Base-by-base conservation (phyloP, 2,797 vertebrate genomes). In the Muraenolepis orangiensis region DNA sequence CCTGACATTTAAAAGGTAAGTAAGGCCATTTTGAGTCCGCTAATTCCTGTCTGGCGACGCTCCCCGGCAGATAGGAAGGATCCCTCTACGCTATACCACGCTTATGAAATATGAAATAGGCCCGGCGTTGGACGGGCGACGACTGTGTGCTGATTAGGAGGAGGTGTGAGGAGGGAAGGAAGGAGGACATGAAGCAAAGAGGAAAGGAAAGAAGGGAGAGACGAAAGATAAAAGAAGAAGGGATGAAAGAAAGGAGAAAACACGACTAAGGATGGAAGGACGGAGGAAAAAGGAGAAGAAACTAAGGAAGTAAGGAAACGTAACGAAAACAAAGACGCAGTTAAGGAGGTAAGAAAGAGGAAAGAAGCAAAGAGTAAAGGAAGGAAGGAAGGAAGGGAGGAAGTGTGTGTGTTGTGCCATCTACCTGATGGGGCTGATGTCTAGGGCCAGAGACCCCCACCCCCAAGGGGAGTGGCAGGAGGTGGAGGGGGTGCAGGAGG, bases 1-100 rank as follows among this genome's bases (percentile, higher is more conserved):
- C 87, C 89, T 95, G 93, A 93, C 92, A 94, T 94, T 94, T 94
- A 93, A 94, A 94, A 94, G 90, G 89, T 92, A 94, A 91, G 90
- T 92, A 93, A 92, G 92, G 93, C 92, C 91, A 90, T 93, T 94
- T 91, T 87, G 91, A 91, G 89, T 90, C 86, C 84, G 87, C 90
- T 93, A 92, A 94, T 93, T 93, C 88, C 84, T 76, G n/a, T 89
- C 90, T 93, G 90, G 90, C 89, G 89, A 91, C 87, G 87, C 90
- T 91, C 76, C 82, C 87, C 85, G 86, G 88, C 91, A 92, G 89
- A 92, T 91, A 90, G 89, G 92, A 90, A 89, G 86, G 81, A 85
- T 61, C 85, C 85, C 87, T 90, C 84, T 85, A 87, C 85, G 80
- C 85, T 85, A 92, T 91, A 92, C 90, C 92, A 91, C 69, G 82